Percentiles rank a stretch among this genome's conserved stretches.
Evolutionary conservation across 2,888 invertebrate species (phyloP).

Genomic region (Spisula solida): DNA sequence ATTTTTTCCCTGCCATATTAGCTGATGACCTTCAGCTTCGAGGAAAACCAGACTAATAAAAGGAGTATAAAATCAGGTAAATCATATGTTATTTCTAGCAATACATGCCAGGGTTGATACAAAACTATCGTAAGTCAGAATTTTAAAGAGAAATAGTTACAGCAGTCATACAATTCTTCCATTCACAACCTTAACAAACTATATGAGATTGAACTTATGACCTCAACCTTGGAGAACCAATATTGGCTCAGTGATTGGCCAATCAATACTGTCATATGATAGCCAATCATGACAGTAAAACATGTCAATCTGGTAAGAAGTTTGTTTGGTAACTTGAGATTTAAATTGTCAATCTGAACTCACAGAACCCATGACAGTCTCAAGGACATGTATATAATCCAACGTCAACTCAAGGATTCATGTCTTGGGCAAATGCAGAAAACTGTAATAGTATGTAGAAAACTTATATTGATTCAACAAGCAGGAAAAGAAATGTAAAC

Average conservation of each 20-base stretch:
- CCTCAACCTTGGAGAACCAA: not conserved
- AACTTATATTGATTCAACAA: not conserved
- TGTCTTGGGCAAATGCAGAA: not conserved
- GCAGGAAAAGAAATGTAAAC: not conserved
- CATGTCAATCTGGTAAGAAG: conserved; percentile 21
- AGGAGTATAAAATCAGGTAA: too few species aligned
- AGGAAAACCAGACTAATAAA: too few species aligned
- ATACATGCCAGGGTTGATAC: too few species aligned
- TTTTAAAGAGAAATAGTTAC: too few species aligned
- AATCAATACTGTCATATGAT: not conserved
- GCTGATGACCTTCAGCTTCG: too few species aligned
- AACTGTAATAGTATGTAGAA: not conserved
- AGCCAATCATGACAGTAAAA: not conserved
- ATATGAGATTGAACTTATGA: not conserved
- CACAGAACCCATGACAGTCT: not conserved
- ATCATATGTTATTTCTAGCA: too few species aligned
- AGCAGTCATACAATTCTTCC: too few species aligned
- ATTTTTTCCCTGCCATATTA: too few species aligned
- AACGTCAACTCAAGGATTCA: not conserved
- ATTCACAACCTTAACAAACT: too few species aligned
- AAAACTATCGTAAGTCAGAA: too few species aligned
- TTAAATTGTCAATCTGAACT: conserved; percentile 1
- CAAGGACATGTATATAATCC: not conserved
- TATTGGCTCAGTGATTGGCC: not conserved
- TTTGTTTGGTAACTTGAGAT: not conserved